Evolutionary conservation across 2,113 vertebrate species (phyloP), one percentile per base, ranked within the genome.

Genomic region (Naja naja): DNA sequence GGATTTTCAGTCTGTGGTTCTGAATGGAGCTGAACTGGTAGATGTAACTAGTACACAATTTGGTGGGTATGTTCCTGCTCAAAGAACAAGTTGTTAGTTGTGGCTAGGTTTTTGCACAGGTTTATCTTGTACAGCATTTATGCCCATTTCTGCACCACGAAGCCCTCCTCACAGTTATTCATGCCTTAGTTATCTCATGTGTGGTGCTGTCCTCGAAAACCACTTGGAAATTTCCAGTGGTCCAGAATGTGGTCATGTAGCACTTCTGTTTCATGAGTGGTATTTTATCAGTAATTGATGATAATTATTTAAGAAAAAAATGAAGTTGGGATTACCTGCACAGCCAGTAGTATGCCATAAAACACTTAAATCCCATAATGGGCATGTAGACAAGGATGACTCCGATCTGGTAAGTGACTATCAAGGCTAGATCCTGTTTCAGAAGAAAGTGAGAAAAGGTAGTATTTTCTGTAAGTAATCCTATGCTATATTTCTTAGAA

Each of bases 291-390:
- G 69, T 81, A 81, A 45, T 49, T 60, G 25, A 27, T 60, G 34
- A 30, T 74, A 88, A 92, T 20, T 53, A 81, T 16, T 23, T 74
- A 69, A 88, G 7, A 87, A 52, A 53, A 92, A 49, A 30, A 6
- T 81, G 22, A 22, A 81, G 34, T 94, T 39, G 12, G 81, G 47
- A 0, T 96, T 96, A 97, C 96, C 97, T 97, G 95, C 94, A 93
- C 25, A 95, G 8, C 97, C 97, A 97, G 91, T 96, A 97, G 91
- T 95, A 97, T 0, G 94, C 0, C 96, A 97, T 96, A 92, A 97
- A 97, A 14, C 0, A 56, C 5, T 56, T 96, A 93, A 97, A 96
- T 55, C 96, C 97, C 97, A 97, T 97, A 60, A 97, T 85, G 92
- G 96, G 97, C 45, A 96, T 0, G 0, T 97, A 97, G 95, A 96